A percentile compares a stretch with the other conserved stretches of the same genome.
phyloP scores from a whole-genome alignment of 1,140 invertebrate species.

The Drosophila bifasciata region DNA sequence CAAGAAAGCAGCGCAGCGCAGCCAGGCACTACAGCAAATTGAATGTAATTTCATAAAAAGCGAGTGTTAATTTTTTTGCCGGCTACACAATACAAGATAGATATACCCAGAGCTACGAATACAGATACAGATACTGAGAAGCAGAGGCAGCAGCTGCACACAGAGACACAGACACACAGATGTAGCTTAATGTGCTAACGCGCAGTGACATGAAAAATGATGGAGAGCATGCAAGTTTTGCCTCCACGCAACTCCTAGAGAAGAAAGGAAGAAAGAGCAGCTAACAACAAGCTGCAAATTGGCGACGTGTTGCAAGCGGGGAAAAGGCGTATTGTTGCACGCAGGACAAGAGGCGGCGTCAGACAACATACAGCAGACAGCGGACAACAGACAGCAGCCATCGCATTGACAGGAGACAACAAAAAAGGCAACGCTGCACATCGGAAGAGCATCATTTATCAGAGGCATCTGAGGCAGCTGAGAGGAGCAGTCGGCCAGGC shows the following conservation, averaged over 20 bases:
- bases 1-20: too few relatives aligned
- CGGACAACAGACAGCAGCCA: constrained; percentile 22
- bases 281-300: constrained; percentile 60
- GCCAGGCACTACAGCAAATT: constrained; percentile 72
- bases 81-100: constrained; percentile 48
- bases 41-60: constrained; percentile 83
- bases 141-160: constrained; percentile 1
- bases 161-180: constrained; percentile 44
- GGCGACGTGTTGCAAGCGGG: constrained; percentile 34
- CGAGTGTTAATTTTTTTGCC: constrained; percentile 79
- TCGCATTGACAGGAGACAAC: constrained; percentile 63
- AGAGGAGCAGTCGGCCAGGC: constrained; percentile 14
- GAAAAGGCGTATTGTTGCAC: constrained; percentile 9
- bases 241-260: constrained; percentile 34
- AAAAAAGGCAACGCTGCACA: constrained; percentile 55
- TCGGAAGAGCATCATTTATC: constrained; percentile 73
- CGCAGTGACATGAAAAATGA: constrained; percentile 80
- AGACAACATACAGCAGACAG: constrained; percentile 20
- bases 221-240: constrained; percentile 67
- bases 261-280: constrained; percentile 30
- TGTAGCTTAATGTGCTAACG: constrained; percentile 78
- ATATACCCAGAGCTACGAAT: constrained; percentile 22
- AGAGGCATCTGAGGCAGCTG: constrained; percentile 54
- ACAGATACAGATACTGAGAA: constrained; percentile 1
- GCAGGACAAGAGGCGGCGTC: constrained; percentile 19